phyloP scores from a whole-genome alignment of 2,797 vertebrate species.

The Tolypeutes matacus region DNA sequence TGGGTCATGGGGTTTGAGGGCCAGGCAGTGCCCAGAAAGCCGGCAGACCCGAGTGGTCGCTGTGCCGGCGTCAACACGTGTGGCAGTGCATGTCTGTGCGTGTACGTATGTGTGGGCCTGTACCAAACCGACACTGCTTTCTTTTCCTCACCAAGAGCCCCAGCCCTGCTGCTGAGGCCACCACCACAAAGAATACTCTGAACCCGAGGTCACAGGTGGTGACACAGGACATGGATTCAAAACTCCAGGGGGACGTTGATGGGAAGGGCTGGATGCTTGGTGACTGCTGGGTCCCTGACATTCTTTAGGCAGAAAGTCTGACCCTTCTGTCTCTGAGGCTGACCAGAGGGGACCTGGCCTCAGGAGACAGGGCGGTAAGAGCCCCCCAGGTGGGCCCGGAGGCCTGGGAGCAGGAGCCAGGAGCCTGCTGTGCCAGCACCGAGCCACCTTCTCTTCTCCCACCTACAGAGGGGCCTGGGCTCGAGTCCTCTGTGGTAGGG shows the following conservation, averaged over 20 bases:
- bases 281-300: neutral
- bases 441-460: neutral
- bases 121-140: neutral
- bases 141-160: neutral
- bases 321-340: neutral
- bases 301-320: neutral
- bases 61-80: neutral
- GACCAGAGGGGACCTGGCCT: neutral
- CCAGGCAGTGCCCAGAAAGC: neutral
- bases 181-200: neutral
- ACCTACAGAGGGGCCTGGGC: neutral
- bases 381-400: neutral
- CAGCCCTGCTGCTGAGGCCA: neutral
- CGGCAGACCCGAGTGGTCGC: neutral
- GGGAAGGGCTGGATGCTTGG: neutral
- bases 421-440: neutral
- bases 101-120: fast-evolving
- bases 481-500: neutral
- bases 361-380: neutral
- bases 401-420: neutral
- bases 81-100: fast-evolving
- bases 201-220: neutral
- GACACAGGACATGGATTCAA: neutral
- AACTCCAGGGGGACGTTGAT: neutral
- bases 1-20: neutral